phyloP scores from a whole-genome alignment of 2,113 vertebrate species.

The Aix galericulata region DNA sequence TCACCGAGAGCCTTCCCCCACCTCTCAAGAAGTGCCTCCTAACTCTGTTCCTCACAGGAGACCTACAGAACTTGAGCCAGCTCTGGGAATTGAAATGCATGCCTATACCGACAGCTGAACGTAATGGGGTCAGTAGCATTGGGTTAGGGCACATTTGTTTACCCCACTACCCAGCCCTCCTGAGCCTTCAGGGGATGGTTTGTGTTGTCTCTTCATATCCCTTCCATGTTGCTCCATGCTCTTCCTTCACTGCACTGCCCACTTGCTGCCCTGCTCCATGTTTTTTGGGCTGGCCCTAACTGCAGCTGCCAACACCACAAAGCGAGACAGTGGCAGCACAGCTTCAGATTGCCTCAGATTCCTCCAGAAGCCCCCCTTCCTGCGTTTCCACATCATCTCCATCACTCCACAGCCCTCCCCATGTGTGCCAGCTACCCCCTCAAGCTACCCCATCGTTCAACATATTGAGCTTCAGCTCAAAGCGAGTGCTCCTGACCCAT shows the following conservation, averaged over 20 bases:
- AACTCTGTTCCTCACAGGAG: neutral
- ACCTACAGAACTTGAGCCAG: neutral
- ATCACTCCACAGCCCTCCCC: neutral
- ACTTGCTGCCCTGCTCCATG: rapidly evolving
- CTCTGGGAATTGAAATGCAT: neutral
- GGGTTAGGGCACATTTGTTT: neutral
- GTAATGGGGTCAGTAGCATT: neutral
- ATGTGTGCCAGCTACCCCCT: neutral
- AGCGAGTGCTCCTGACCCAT: neutral
- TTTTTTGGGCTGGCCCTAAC: too few species aligned
- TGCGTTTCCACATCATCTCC: neutral
- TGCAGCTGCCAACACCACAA: neutral
- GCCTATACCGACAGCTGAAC: neutral
- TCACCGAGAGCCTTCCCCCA: neutral
- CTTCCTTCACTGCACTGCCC: neutral
- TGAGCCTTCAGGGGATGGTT: neutral
- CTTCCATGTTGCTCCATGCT: rapidly evolving
- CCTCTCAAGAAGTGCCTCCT: too few species aligned
- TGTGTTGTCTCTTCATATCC: neutral
- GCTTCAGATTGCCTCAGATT: neutral
- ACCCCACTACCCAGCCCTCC: neutral
- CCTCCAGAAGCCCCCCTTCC: neutral
- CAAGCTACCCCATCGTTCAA: neutral
- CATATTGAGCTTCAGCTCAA: neutral
- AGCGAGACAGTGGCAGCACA: rapidly evolving